Percentiles rank a stretch among this genome's conserved stretches.
Conservation (phyloP, 2,888 invertebrate genomes). For the Siphlonurus alternatus region DNA sequence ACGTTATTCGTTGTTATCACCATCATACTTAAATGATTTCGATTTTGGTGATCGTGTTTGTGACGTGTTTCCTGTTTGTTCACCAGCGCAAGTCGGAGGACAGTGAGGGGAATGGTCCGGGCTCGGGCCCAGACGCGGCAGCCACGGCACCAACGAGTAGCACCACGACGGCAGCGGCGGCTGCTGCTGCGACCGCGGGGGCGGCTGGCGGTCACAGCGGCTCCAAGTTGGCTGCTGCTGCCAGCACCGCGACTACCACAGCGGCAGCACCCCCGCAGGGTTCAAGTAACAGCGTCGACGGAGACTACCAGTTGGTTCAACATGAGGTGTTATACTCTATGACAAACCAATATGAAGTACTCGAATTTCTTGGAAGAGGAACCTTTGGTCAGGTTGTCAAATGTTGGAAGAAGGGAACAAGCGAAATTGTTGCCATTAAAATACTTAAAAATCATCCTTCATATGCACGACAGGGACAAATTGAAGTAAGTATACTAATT, state of each 20-base stretch:
- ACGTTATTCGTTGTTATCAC: no score
- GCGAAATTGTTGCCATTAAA: conserved; percentile 99
- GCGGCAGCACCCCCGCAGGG: conserved; percentile 31
- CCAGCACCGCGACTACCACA: conserved; percentile 43
- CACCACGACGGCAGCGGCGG: conserved; percentile 33
- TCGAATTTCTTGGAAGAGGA: conserved; percentile 97
- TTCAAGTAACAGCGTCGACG: conserved; percentile 77
- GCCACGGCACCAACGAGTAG: conserved; percentile 18
- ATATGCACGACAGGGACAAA: conserved; percentile 99
- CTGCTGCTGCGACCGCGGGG: conserved; percentile 25
- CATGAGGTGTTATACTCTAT: conserved; percentile 94
- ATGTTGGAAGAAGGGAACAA: conserved; percentile 99
- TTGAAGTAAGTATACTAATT: conserved; percentile 69
- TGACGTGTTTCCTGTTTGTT: conserved; percentile 11
- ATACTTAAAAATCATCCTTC: conserved; percentile 99
- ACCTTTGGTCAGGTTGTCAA: conserved; percentile 99
- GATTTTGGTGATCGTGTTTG: no score
- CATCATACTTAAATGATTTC: no score
- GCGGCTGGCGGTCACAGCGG: conserved; percentile 26
- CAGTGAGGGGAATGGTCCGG: conserved; percentile 42
- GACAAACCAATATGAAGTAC: conserved; percentile 89
- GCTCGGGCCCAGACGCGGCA: conserved; percentile 25
- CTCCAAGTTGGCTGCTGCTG: conserved; percentile 30
- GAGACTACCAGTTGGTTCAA: conserved; percentile 96
- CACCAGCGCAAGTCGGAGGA: conserved; percentile 43